These are phyloP conservation scores for Okapia johnstoni DNA, from an alignment of 2,113 vertebrate species.

Conservation along the genomic window DNA sequence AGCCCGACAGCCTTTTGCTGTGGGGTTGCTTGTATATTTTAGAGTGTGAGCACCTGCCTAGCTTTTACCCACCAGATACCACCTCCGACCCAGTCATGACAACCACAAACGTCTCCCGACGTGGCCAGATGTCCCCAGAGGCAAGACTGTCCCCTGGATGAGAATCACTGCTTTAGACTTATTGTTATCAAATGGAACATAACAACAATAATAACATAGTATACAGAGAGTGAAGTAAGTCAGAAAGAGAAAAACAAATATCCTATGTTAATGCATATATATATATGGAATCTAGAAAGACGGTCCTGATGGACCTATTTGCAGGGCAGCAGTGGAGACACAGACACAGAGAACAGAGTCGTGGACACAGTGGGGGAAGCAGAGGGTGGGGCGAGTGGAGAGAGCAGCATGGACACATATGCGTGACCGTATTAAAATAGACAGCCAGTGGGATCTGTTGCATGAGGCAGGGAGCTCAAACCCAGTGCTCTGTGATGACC, in stretches of 20 bases:
- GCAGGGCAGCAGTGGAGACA: not conserved
- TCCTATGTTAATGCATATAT: too few species aligned
- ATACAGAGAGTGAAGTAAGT: not conserved
- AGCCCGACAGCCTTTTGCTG: fast-evolving
- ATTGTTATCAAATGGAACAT: not conserved
- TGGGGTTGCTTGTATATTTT: not conserved
- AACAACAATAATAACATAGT: not conserved
- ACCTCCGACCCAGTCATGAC: not conserved
- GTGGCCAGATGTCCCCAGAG: too few species aligned
- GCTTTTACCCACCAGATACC: not conserved
- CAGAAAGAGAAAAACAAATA: not conserved
- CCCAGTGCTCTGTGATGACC: not conserved
- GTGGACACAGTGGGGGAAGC: not conserved
- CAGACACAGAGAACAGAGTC: not conserved
- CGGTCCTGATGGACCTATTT: too few species aligned
- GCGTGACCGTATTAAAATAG: fast-evolving
- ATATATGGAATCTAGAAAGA: not conserved
- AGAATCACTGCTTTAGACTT: not conserved
- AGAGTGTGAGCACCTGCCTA: not conserved
- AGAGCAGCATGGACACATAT: fast-evolving
- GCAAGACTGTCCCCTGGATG: not conserved
- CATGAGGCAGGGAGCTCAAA: not conserved
- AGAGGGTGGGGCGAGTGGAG: fast-evolving
- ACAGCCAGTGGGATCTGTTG: fast-evolving
- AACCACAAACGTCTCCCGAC: not conserved